Evolutionary conservation across 2,888 invertebrate species (phyloP).

Genomic region (Coleophora deauratella): DNA sequence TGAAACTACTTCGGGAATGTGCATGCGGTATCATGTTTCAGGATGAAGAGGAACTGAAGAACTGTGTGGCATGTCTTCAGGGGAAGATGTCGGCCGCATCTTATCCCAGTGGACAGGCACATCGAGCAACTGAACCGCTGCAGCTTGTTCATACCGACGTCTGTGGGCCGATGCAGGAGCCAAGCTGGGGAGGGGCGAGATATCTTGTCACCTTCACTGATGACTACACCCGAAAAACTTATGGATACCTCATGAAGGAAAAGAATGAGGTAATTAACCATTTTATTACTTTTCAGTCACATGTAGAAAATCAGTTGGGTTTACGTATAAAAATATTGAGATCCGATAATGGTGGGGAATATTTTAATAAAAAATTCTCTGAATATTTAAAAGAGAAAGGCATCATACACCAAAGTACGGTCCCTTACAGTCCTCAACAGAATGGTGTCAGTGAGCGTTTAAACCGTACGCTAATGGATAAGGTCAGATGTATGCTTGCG

Average conservation of each 20-base stretch:
- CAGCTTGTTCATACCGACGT: slow-evolving; percentile 10
- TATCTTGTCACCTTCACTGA: slow-evolving; percentile 8
- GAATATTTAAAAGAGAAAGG: slow-evolving; percentile 10
- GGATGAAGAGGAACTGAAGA: too few relatives aligned
- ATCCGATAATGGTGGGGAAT: slow-evolving; percentile 9
- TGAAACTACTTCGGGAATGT: too few relatives aligned
- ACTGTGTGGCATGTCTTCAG: too few relatives aligned
- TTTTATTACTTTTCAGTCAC: too few relatives aligned
- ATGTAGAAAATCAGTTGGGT: too few relatives aligned
- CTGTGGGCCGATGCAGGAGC: slow-evolving; percentile 4
- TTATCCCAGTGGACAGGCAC: too few relatives aligned
- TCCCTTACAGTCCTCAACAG: slow-evolving; percentile 24
- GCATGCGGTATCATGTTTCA: too few relatives aligned
- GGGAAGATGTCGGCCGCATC: too few relatives aligned
- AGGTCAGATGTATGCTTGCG: slow-evolving; percentile 7
- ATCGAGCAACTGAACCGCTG: too few relatives aligned
- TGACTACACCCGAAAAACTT: slow-evolving; percentile 9
- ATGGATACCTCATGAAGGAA: slow-evolving; percentile 10
- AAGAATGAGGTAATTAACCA: slow-evolving; percentile 7
- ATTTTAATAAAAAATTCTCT: slow-evolving; percentile 12
- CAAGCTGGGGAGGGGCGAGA: neutral
- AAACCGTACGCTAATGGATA: slow-evolving; percentile 13
- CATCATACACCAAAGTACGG: slow-evolving; percentile 21
- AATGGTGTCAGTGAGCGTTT: slow-evolving; percentile 29
- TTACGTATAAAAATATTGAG: slow-evolving; percentile 2